Evolutionary conservation across 2,797 vertebrate genomes (phyloP), one percentile per base, ranked within the genome.

Genomic region (Odontamblyopus rebecca): DNA sequence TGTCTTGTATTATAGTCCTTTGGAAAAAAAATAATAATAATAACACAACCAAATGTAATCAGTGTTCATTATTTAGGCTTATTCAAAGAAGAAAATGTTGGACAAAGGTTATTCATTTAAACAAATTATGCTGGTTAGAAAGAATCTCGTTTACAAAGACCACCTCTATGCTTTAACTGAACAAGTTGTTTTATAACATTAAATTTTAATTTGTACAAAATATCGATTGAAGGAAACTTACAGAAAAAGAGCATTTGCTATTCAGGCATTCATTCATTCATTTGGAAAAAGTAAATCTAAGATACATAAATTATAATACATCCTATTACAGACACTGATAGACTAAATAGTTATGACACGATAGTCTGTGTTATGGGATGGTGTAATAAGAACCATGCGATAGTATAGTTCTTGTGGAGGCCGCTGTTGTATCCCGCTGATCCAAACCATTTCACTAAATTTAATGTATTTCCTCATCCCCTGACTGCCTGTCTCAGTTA

Each of bases 261-360:
- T 38, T 38, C 1, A 44, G 11, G 41, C 41, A 15, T 48, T 48
- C 44, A 48, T 16, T 48, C 44, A 48, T 48, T 48, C 2, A 48
- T 48, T 15, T 15, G 44, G 1, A 3, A 15, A 41, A 48, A 48
- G n/a, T 12, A 13, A 23, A 23, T 57, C 29, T 38, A 62, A 62
- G 61, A 3, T n/a, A n/a, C 23, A 57, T 4, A 26, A 26, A 57
- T 26, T 7, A 57, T 26, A 9, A 12, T n/a, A 41, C 61, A 63
- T 63, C 19, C 11, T 41, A 63, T 63, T 5, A 41, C 35, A 60
- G 27, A 59, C 27, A 63, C 68, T 77, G 73, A 79, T 41, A 76
- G 44, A 51, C 64, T 51, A 50, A 66, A 51, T 66, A 66, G 44
- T 66, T 66, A 66, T 66, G 64, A 66, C 64, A 66, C 44, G 44